Evolutionary conservation across 2,888 invertebrate species (phyloP).

Genomic region (Polydesmus complanatus): DNA sequence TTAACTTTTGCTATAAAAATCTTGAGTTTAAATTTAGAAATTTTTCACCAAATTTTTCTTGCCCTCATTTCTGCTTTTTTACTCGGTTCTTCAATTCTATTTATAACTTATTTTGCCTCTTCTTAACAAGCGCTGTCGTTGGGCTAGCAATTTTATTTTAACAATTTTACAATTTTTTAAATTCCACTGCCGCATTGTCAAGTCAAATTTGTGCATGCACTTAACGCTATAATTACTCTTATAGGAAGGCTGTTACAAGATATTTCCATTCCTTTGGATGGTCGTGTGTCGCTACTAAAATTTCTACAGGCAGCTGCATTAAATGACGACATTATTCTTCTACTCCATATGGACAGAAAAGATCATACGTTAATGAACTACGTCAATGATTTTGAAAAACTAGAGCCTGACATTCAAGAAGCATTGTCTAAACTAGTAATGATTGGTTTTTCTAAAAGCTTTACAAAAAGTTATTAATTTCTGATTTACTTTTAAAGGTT

Average conservation of each 20-base stretch:
- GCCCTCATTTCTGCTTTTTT: neutral
- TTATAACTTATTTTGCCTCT: neutral
- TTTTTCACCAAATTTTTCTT: no score
- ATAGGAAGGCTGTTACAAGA: conserved; percentile 22
- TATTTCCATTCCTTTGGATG: conserved; percentile 18
- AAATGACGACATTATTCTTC: conserved; percentile 75
- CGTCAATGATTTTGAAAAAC: conserved; percentile 62
- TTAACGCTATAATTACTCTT: no score
- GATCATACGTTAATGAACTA: conserved; percentile 80
- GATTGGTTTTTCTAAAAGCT: neutral
- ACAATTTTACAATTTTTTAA: conserved; percentile 7
- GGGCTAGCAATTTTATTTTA: no score
- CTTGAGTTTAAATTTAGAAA: no score
- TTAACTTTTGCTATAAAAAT: no score
- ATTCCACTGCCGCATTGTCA: conserved; percentile 3
- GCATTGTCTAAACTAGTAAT: conserved; percentile 66
- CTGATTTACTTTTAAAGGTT: conserved; percentile 41
- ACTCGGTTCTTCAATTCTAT: neutral
- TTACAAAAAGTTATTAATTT: conserved; percentile 11
- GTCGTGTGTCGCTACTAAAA: conserved; percentile 20
- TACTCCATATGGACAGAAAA: conserved; percentile 76
- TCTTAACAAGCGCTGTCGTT: no score
- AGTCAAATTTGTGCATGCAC: no score
- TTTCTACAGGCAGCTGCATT: conserved; percentile 26
- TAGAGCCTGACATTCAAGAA: conserved; percentile 57